These are phyloP conservation scores for Apocheima hispidaria DNA, from an alignment of 2,888 invertebrate species.

Conservation along the genomic window DNA sequence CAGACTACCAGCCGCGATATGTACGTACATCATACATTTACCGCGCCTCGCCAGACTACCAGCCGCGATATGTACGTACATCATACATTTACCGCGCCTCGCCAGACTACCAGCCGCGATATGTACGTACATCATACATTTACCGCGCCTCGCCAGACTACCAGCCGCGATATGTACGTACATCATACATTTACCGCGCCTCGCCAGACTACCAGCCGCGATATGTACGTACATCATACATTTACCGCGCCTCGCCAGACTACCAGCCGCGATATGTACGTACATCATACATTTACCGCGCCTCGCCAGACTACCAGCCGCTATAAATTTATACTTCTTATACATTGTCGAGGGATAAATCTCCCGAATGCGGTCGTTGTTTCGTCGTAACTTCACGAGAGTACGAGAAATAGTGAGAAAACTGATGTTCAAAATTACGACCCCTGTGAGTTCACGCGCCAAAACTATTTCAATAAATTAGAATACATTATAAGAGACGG, in stretches of 20 bases:
- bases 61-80: constrained; percentile 66
- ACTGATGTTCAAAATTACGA: no score
- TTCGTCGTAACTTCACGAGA: no score
- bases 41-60: constrained; percentile 87
- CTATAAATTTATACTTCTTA: constrained; percentile 64
- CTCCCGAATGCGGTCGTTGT: no score
- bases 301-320: constrained; percentile 88
- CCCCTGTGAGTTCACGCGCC: no score
- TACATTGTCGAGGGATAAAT: no score
- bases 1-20: constrained; percentile 86
- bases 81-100: constrained; percentile 58
- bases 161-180: constrained; percentile 68
- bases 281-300: constrained; percentile 30
- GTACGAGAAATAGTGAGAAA: no score
- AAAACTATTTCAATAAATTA: no score
- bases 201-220: constrained; percentile 88
- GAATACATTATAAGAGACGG: no score
- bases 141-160: constrained; percentile 87
- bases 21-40: constrained; percentile 51
- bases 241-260: constrained; percentile 85
- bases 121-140: constrained; percentile 56
- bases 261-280: constrained; percentile 75
- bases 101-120: constrained; percentile 87
- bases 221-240: constrained; percentile 62
- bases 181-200: constrained; percentile 15